phyloP scores from a whole-genome alignment of 1,140 invertebrate species.

The Prorops nasuta region DNA sequence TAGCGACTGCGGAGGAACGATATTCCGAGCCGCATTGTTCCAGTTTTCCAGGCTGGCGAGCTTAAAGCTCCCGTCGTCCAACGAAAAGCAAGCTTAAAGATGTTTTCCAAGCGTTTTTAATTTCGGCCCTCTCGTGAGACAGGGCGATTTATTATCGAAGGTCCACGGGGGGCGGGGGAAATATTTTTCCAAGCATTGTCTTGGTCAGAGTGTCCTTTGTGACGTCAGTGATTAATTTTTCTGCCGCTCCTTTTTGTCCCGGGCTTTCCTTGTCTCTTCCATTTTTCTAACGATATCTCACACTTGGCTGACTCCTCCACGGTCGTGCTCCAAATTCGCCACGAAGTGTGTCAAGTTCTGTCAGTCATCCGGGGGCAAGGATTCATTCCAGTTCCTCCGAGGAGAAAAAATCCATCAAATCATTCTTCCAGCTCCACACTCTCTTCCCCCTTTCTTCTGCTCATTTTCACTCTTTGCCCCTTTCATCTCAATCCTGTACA shows the following conservation, averaged over 20 bases:
- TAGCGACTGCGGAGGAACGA: no score
- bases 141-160: slow-evolving; percentile 30
- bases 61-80: no score
- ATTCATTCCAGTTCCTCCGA: no score
- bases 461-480: no score
- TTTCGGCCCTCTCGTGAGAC: background rate
- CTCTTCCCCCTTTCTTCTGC: no score
- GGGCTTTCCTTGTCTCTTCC: slow-evolving; percentile 9
- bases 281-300: slow-evolving; percentile 17
- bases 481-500: no score
- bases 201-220: slow-evolving; percentile 30
- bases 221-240: slow-evolving; percentile 42
- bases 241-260: slow-evolving; percentile 16
- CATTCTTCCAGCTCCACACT: no score
- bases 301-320: slow-evolving; percentile 16
- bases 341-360: background rate
- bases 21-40: no score
- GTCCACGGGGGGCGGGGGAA: slow-evolving; percentile 22
- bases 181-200: slow-evolving; percentile 46
- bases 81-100: background rate
- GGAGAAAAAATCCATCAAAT: no score
- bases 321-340: background rate
- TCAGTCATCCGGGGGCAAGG: background rate
- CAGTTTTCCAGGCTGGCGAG: no score
- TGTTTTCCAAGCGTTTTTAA: background rate